Conservation (phyloP, 2,888 invertebrate species). For the Leuctra nigra region DNA sequence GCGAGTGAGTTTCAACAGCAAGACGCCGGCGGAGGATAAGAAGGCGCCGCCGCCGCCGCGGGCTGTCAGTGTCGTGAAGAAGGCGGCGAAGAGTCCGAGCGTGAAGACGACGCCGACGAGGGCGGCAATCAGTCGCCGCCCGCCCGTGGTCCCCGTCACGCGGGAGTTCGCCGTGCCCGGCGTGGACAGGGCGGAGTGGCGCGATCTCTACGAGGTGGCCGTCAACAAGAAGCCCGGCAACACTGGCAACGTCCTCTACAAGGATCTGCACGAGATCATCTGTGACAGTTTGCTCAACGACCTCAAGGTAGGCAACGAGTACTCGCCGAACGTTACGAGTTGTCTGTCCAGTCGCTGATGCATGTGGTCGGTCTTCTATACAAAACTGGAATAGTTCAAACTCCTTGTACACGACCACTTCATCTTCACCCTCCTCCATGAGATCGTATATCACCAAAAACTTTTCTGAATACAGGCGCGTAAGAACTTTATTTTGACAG, state of each 20-base stretch:
- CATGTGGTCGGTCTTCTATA: too few relatives aligned
- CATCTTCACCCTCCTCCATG: too few relatives aligned
- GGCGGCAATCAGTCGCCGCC: neutral
- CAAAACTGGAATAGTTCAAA: too few relatives aligned
- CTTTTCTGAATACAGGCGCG: too few relatives aligned
- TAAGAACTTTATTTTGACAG: too few relatives aligned
- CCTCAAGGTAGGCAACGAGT: neutral
- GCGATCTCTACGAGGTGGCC: conserved; percentile 8
- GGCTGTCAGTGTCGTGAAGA: neutral
- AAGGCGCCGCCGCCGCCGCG: neutral
- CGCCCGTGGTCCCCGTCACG: neutral
- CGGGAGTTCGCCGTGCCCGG: neutral
- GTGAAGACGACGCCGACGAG: neutral
- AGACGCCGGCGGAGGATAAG: neutral
- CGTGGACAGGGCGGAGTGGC: neutral
- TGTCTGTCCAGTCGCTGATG: too few relatives aligned
- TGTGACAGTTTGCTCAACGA: neutral
- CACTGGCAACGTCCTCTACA: conserved; percentile 1
- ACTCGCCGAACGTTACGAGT: too few relatives aligned
- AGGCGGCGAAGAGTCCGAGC: neutral
- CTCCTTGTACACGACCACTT: too few relatives aligned
- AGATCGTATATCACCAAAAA: too few relatives aligned
- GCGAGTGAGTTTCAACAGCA: neutral
- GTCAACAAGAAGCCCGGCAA: conserved; percentile 5
- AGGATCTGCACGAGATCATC: neutral